Conservation (phyloP, 1,140 invertebrate genomes). For the Manduca sexta region DNA sequence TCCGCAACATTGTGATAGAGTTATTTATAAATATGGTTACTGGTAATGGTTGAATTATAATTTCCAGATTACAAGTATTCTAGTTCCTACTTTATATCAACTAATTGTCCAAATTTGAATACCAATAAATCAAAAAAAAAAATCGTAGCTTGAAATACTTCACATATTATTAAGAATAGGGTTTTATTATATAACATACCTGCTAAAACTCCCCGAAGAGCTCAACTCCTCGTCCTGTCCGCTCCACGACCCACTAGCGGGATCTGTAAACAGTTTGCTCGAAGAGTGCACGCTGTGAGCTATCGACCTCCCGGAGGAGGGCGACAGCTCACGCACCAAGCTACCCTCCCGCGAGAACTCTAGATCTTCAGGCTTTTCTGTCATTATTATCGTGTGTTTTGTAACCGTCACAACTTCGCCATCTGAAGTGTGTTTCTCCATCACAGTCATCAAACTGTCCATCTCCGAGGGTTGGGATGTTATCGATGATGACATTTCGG, state of each 20-base stretch:
- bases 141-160: too few relatives aligned
- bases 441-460: conserved; percentile 69
- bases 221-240: conserved; percentile 71
- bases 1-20: too few relatives aligned
- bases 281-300: conserved; percentile 64
- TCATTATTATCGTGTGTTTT: conserved; percentile 51
- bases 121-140: too few relatives aligned
- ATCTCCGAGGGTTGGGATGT: conserved; percentile 70
- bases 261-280: conserved; percentile 74
- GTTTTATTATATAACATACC: conserved; percentile 34
- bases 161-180: neutral
- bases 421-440: conserved; percentile 51
- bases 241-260: conserved; percentile 71
- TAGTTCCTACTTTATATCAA: too few relatives aligned
- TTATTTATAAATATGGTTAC: too few relatives aligned
- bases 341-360: conserved; percentile 60
- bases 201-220: conserved; percentile 70
- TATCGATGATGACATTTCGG: conserved; percentile 70
- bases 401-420: conserved; percentile 48
- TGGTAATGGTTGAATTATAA: too few relatives aligned
- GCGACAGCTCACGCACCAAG: conserved; percentile 65
- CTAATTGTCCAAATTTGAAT: too few relatives aligned
- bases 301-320: conserved; percentile 67
- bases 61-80: too few relatives aligned
- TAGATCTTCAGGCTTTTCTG: conserved; percentile 59